phyloP scores from a whole-genome alignment of 1,140 invertebrate genomes.

The Penaeus chinensis region DNA sequence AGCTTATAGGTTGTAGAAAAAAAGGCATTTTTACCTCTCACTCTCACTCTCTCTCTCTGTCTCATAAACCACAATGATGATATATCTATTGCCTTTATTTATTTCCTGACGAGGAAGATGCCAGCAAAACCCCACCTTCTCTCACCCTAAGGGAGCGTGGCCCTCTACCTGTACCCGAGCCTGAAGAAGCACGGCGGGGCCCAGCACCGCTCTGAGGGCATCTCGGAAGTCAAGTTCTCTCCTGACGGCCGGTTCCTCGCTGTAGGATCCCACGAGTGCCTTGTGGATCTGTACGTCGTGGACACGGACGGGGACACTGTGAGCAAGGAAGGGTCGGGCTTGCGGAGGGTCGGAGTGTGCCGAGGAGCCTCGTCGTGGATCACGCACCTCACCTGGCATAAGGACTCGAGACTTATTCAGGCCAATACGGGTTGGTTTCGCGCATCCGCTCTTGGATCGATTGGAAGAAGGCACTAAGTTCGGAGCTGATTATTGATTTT shows the following conservation, averaged over 20 bases:
- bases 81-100: background rate
- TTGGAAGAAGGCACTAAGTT: background rate
- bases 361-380: conserved; percentile 57
- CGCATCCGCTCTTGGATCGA: background rate
- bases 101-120: background rate
- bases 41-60: too few species aligned
- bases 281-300: conserved; percentile 61
- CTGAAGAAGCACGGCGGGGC: conserved; percentile 45
- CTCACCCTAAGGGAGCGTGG: conserved; percentile 52
- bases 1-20: too few species aligned
- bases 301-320: conserved; percentile 52
- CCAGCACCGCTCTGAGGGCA: conserved; percentile 55
- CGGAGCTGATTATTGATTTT: too few species aligned
- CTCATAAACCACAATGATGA: too few species aligned
- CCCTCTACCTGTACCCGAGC: conserved; percentile 44
- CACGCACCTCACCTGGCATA: conserved; percentile 60
- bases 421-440: conserved; percentile 51
- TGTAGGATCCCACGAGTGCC: conserved; percentile 58
- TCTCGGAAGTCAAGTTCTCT: conserved; percentile 60
- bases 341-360: conserved; percentile 54
- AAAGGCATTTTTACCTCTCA: too few species aligned
- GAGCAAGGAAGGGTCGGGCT: conserved; percentile 46
- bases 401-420: conserved; percentile 50
- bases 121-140: too few species aligned
- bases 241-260: conserved; percentile 59